Evolutionary conservation across 2,113 vertebrate genomes (phyloP).

Genomic region (Halcyon senegalensis): DNA sequence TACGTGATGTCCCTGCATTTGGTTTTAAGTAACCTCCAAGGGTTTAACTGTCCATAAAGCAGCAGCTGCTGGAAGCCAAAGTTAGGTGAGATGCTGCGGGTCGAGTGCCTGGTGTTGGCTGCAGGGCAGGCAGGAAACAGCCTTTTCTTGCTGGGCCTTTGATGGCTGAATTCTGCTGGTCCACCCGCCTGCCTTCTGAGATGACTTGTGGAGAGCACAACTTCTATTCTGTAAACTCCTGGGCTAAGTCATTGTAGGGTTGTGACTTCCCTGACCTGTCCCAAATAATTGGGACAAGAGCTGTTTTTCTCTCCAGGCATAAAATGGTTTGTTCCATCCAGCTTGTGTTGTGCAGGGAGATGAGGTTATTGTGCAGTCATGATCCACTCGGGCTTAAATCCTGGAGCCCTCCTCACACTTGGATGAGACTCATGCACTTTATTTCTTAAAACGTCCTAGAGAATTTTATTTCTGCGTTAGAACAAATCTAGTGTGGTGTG

Average conservation of each 20-base stretch:
- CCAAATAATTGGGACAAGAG: background rate
- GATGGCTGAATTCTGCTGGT: background rate
- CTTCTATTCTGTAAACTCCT: background rate
- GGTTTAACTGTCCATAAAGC: background rate
- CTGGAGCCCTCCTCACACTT: background rate
- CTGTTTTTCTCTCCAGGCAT: background rate
- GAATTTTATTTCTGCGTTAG: background rate
- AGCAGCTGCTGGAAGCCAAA: background rate
- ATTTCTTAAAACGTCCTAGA: background rate
- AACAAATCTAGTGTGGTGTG: background rate
- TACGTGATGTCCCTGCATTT: background rate
- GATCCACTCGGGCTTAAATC: background rate
- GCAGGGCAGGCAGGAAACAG: background rate
- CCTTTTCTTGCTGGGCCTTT: background rate
- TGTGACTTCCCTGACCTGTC: background rate
- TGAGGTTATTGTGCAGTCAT: background rate
- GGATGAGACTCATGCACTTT: background rate
- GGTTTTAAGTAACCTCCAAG: background rate
- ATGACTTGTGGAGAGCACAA: background rate
- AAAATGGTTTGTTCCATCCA: background rate
- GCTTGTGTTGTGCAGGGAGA: background rate
- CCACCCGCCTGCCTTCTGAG: background rate
- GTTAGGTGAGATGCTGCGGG: background rate
- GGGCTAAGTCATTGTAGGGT: too few species aligned
- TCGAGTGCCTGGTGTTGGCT: rapidly evolving